Evolutionary conservation across 2,797 vertebrate species (phyloP).

Genomic region (Florisuga fusca): DNA sequence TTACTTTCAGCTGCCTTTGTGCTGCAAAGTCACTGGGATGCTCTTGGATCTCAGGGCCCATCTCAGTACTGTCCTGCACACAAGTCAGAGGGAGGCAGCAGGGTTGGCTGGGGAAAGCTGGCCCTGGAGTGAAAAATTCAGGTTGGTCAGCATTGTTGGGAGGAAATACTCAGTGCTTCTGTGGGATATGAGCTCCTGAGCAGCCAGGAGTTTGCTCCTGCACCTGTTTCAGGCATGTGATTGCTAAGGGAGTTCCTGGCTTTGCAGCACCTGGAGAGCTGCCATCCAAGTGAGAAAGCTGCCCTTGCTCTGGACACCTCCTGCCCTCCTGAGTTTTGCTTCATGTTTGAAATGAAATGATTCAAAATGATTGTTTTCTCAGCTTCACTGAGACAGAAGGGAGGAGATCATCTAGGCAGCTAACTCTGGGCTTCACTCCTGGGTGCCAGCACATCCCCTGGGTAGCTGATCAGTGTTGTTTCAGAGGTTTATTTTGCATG

Average conservation of each 20-base stretch:
- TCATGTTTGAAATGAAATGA: neutral
- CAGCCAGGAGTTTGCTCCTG: neutral
- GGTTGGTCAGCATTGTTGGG: neutral
- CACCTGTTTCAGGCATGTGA: fast-evolving
- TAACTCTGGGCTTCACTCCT: neutral
- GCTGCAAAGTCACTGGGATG: neutral
- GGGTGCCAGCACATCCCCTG: neutral
- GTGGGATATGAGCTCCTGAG: neutral
- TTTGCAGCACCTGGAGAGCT: neutral
- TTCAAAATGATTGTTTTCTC: neutral
- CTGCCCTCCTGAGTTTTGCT: neutral
- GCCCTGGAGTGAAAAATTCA: neutral
- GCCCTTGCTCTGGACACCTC: neutral
- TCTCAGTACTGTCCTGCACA: fast-evolving
- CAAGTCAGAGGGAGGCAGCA: neutral
- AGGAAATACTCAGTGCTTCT: neutral
- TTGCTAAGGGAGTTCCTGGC: neutral
- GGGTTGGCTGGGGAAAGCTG: neutral
- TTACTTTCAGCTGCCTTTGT: neutral
- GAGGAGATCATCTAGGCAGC: neutral
- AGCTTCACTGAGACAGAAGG: neutral
- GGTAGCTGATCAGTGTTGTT: neutral
- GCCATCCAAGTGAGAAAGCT: neutral
- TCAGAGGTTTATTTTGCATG: neutral
- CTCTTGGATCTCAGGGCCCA: neutral